Evolutionary conservation across 2,888 invertebrate genomes (phyloP), one percentile per base, ranked within the genome.

Genomic region (Phyllotreta striolata): DNA sequence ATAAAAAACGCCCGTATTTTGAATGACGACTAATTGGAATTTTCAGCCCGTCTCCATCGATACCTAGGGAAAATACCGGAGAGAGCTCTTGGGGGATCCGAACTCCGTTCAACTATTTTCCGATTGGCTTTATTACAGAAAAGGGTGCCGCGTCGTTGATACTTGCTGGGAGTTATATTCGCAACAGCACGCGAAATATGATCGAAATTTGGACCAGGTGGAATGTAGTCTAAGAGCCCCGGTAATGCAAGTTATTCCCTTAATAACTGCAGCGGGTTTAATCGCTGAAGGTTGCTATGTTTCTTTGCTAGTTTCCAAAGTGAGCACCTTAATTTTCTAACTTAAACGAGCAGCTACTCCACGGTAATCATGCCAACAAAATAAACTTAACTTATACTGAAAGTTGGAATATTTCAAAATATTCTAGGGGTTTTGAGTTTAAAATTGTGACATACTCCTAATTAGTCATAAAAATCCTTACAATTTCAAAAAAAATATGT

Each of bases 101-200:
- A 52, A 52, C 52, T 52, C 35, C 39, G 38, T 52, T 39, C 38
- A 52, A 52, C 52, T 52, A 52, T 52, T 52, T 52, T 52, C 52
- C 12, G 52, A 10, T 7, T 39, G 38, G 39, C 38, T 52, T 52
- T 52, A 52, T 52, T 52, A 52, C 52, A 12, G 52, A 38, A 52
- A 38, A 52, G 52, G 39, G 52, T 37, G 24, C 24, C 24, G 12
- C 13, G 52, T 14, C 38, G 35, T 2, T 6, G 38, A 38, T 52
- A 14, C 52, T 38, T 47, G 47, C 35, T 6, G 9, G 34, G n/a
- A 35, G 49, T 9, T 35, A 13, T 39, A 12, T 7, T 38, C 14
- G 5, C 52, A 6, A 12, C 9, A 52, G 38, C 34, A 52, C 38
- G 38, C 52, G 52, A 52, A 52, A 52, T 52, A 52, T 52, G 52